Evolutionary conservation across 2,113 vertebrate species (phyloP).

Genomic region (Cranoglanis bouderius): DNA sequence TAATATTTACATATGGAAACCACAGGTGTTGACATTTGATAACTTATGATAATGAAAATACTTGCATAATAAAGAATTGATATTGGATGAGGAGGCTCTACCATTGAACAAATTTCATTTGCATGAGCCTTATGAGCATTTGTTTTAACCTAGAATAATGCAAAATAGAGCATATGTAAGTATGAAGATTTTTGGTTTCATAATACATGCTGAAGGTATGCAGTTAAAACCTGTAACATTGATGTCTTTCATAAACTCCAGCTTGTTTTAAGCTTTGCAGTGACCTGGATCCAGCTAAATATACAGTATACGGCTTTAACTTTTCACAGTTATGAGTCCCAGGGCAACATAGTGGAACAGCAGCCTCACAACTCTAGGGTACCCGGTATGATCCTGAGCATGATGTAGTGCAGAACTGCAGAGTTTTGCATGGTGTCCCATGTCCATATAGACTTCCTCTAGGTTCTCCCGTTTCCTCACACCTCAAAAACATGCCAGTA

Average conservation of each 20-base stretch:
- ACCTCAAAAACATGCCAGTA: background rate
- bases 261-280: background rate
- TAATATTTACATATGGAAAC: background rate
- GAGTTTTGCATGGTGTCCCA: background rate
- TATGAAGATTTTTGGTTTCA: background rate
- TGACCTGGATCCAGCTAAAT: background rate
- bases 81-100: background rate
- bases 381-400: background rate
- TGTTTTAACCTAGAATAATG: background rate
- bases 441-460: background rate
- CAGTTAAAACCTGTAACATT: background rate
- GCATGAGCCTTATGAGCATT: background rate
- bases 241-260: background rate
- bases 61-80: background rate
- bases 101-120: background rate
- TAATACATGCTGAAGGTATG: background rate
- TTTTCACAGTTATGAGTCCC: slow-evolving; percentile 13
- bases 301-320: background rate
- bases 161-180: background rate
- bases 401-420: background rate
- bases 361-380: background rate
- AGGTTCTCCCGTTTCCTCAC: background rate
- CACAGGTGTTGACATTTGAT: background rate
- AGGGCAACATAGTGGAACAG: background rate
- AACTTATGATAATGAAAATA: background rate